Evolutionary conservation across 2,888 invertebrate species (phyloP), one percentile per base, ranked within the genome.

Genomic region (Acronicta alni): DNA sequence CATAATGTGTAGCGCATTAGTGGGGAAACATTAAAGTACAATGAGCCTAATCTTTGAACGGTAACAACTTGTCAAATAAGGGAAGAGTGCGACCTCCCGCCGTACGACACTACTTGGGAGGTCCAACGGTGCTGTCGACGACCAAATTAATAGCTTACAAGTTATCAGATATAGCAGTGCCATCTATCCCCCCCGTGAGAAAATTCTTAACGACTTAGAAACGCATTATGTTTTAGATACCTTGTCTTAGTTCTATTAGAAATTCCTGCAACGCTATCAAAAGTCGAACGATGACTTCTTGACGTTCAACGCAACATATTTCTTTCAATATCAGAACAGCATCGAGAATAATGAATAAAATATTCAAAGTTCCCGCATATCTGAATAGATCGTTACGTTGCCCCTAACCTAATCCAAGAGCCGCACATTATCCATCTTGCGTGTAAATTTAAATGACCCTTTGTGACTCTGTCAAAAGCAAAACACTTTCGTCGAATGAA

Each of bases 301-400:
- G 77, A 77, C 75, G 74, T 67, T 62, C 68, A 56, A 67, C 60
- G 49, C 55, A 60, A 75, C 78, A 59, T 75, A 71, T 75, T 77
- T 78, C 71, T 77, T 75, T 76, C 72, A 61, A 70, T 63, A 75
- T 69, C 70, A 76, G 72, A 78, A 76, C 77, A 74, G 65, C 80
- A 73, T 81, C 71, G 73, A 79, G 71, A 66, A 72, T 77, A 80
- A 81, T 84, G 81, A 82, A 87, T 89, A 85, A 88, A 87, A 88
- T 87, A 89, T 88, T 85, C 81, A 77, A 84, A 82, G 80, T 77
- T 67, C 74, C 76, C 71, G 74, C 67, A 72, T 77, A 79, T 86
- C 86, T 89, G 83, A 90, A 91, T 90, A 83, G 88, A 83, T 91
- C 89, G 88, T 91, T 90, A 86, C 75, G 77, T 75, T 69, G 79